Conservation (phyloP, 2,888 invertebrate species). For the Mythimna albipuncta region DNA sequence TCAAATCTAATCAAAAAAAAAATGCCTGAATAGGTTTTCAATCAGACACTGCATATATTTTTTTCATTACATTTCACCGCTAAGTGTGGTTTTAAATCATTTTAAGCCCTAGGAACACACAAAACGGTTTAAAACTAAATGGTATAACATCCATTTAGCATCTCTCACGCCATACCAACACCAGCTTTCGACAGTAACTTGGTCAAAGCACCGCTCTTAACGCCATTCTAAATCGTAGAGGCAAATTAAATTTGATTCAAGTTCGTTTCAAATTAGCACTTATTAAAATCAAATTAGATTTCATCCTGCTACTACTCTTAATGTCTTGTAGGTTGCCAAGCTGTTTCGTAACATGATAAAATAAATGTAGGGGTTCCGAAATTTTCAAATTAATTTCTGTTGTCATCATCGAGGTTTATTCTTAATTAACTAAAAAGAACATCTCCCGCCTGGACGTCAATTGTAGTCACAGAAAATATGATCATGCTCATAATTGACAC, state of each 20-base stretch:
- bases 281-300: background rate
- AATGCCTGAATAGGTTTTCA: too few relatives aligned
- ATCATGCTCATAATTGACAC: too few relatives aligned
- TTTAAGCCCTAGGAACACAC: too few relatives aligned
- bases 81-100: too few relatives aligned
- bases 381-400: background rate
- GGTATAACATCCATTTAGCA: background rate
- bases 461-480: too few relatives aligned
- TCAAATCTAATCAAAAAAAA: too few relatives aligned
- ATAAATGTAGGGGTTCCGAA: background rate
- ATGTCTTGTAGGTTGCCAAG: background rate
- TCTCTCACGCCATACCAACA: background rate
- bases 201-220: constrained; percentile 11
- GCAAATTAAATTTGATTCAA: background rate
- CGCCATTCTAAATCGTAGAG: background rate
- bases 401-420: background rate
- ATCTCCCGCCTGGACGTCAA: too few relatives aligned
- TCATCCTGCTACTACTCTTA: background rate
- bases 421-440: background rate
- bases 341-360: background rate
- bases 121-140: too few relatives aligned
- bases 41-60: too few relatives aligned
- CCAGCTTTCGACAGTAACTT: background rate
- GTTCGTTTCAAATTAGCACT: background rate
- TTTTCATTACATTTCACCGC: too few relatives aligned